Conservation (phyloP, 1,140 invertebrate species). For the Lordiphosa mommai region DNA sequence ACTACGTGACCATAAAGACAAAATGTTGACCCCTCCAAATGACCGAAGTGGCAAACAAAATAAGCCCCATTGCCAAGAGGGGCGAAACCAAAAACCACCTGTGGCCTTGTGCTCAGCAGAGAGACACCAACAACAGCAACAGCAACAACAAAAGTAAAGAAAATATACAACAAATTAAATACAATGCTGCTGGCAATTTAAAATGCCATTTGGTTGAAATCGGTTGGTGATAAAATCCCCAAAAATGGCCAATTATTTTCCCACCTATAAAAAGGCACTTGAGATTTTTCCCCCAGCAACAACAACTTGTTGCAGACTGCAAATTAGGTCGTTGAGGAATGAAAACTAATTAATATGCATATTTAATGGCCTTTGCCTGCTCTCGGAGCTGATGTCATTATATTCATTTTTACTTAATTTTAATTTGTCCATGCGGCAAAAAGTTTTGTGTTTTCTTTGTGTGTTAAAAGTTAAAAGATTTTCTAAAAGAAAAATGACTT, state of each 20-base stretch:
- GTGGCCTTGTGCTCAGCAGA: conserved; percentile 35
- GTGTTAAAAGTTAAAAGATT: conserved; percentile 39
- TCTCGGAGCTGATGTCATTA: too few species aligned
- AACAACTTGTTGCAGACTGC: conserved; percentile 7
- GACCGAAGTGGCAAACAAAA: conserved; percentile 22
- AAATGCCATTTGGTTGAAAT: conserved; percentile 3
- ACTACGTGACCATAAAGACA: conserved; percentile 61
- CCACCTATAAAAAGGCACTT: conserved; percentile 49
- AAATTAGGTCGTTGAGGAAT: conserved; percentile 2
- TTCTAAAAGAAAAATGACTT: neutral
- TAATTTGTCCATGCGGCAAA: neutral
- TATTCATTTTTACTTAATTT: too few species aligned
- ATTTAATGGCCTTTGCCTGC: too few species aligned
- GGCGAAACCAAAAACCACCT: conserved; percentile 42
- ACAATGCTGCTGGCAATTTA: conserved; percentile 43
- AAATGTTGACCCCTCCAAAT: conserved; percentile 48
- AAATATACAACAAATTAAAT: conserved; percentile 44
- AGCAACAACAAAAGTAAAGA: neutral
- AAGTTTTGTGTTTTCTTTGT: conserved; percentile 23
- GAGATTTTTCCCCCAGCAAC: conserved; percentile 16
- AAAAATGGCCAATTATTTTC: conserved; percentile 66
- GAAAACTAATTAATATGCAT: conserved; percentile 1
- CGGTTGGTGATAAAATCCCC: conserved; percentile 44
- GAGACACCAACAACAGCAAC: neutral
- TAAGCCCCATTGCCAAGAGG: neutral